Conservation (phyloP, 2,797 vertebrate species). For the Premnoplex brunnescens region DNA sequence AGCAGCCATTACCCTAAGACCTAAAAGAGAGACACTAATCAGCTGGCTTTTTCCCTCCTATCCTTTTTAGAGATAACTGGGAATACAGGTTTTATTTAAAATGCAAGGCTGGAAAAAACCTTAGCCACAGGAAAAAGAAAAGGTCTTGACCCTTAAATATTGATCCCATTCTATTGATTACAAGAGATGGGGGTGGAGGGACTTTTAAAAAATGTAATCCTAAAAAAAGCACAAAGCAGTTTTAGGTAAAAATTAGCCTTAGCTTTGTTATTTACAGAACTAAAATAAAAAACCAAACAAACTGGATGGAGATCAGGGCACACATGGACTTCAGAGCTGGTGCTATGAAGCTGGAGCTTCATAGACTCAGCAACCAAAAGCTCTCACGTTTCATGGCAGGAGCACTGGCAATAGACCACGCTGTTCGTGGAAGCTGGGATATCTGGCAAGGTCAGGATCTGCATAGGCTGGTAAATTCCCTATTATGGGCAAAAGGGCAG, state of each 20-base stretch:
- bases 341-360: not conserved
- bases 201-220: not conserved
- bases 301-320: not conserved
- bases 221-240: not conserved
- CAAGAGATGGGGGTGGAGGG: not conserved
- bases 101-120: conserved; percentile 42
- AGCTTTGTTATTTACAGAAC: not conserved
- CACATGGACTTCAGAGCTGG: not conserved
- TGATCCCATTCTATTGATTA: conserved; percentile 46
- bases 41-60: conserved; percentile 10
- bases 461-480: not conserved
- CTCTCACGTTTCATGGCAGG: not conserved
- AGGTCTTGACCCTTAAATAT: conserved; percentile 55
- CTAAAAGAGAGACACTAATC: conserved; percentile 59
- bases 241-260: not conserved
- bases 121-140: conserved; percentile 56
- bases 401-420: not conserved
- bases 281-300: not conserved
- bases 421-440: not conserved
- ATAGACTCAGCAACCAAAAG: not conserved
- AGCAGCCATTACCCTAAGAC: conserved; percentile 62
- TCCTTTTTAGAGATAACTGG: conserved; percentile 22
- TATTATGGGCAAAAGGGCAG: not conserved
- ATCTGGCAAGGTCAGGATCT: not conserved
- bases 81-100: conserved; percentile 25